Evolutionary conservation across 2,888 invertebrate genomes (phyloP).

Genomic region (Xestia ashworthii): DNA sequence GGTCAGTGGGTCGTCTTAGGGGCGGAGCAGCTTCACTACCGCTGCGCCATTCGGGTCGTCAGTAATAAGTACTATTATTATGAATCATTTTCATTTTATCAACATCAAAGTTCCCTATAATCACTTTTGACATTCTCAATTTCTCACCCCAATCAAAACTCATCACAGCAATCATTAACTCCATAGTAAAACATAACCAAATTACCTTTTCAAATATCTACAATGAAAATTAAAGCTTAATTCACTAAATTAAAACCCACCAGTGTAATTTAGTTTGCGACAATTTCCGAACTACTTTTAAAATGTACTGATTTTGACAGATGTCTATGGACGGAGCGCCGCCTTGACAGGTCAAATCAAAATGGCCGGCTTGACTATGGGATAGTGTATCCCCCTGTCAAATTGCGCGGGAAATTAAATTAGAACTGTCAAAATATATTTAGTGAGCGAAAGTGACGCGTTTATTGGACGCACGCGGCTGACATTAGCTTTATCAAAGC

Average conservation of each 20-base stretch:
- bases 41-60: no score
- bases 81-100: not conserved
- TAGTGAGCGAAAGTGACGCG: slow-evolving; percentile 45
- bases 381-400: slow-evolving; percentile 51
- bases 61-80: not conserved
- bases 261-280: not conserved
- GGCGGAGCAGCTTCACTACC: no score
- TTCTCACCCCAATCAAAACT: slow-evolving; percentile 37
- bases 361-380: slow-evolving; percentile 23
- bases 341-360: slow-evolving; percentile 37
- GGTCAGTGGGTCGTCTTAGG: no score
- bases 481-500: slow-evolving; percentile 49
- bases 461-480: slow-evolving; percentile 62
- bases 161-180: slow-evolving; percentile 49
- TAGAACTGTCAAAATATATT: slow-evolving; percentile 74
- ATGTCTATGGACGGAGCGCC: not conserved
- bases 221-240: slow-evolving; percentile 53
- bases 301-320: slow-evolving; percentile 15
- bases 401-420: slow-evolving; percentile 66
- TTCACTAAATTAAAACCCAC: slow-evolving; percentile 27
- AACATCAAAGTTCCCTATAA: slow-evolving; percentile 25
- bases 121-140: slow-evolving; percentile 15
- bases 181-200: slow-evolving; percentile 41
- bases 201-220: slow-evolving; percentile 53
- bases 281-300: not conserved